These are phyloP conservation scores for Scaptomyza flava DNA, from an alignment of 2,888 invertebrate genomes.

Conservation along the genomic window DNA sequence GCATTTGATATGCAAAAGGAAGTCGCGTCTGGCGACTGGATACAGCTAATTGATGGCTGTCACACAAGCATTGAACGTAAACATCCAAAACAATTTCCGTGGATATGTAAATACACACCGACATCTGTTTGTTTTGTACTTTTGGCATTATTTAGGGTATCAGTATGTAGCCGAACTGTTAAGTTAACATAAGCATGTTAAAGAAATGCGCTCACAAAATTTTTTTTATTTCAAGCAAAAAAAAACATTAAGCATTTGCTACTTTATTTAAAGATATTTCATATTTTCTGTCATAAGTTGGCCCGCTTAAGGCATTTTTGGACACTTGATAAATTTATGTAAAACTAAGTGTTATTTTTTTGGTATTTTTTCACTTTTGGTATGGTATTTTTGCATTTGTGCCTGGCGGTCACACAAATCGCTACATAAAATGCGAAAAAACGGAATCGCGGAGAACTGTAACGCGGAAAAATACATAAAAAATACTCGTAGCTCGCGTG, in stretches of 20 bases:
- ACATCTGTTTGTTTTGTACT: slow-evolving; percentile 29
- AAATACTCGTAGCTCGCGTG: slow-evolving; percentile 56
- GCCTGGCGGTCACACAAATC: slow-evolving; percentile 42
- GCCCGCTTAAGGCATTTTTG: neutral
- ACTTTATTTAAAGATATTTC: neutral
- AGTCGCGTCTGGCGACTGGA: slow-evolving; percentile 14
- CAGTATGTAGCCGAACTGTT: neutral
- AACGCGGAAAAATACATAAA: slow-evolving; percentile 63
- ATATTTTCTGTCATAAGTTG: too few species aligned
- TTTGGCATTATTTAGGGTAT: slow-evolving; percentile 34
- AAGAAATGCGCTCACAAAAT: too few species aligned
- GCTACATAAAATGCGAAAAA: slow-evolving; percentile 60
- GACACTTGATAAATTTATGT: neutral
- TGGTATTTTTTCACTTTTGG: slow-evolving; percentile 10
- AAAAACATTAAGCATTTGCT: neutral
- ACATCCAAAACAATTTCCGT: slow-evolving; percentile 10
- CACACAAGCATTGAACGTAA: slow-evolving; percentile 2
- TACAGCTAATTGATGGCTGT: slow-evolving; percentile 12
- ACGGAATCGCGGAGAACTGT: slow-evolving; percentile 63
- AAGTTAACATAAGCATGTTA: slow-evolving; percentile 7
- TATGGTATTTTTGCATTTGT: slow-evolving; percentile 26
- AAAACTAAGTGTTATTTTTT: neutral
- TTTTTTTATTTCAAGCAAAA: neutral
- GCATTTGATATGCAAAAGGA: slow-evolving; percentile 21
- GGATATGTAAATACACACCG: slow-evolving; percentile 47